These are phyloP conservation scores for Himalopsyche anomala DNA, from an alignment of 2,888 invertebrate species.

Conservation along the genomic window DNA sequence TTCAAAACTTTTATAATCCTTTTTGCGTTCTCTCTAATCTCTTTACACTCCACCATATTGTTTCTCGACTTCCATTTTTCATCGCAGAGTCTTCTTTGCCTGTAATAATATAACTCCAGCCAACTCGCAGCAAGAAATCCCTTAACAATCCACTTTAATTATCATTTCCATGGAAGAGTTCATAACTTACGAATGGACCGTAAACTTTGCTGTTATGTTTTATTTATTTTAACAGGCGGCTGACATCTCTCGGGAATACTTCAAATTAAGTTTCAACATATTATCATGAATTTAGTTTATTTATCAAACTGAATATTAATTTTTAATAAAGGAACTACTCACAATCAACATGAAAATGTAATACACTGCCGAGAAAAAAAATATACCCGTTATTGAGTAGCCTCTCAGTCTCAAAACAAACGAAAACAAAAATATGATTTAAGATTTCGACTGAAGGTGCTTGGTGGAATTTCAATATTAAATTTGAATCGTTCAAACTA, in stretches of 20 bases:
- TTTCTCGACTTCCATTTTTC: conserved; percentile 12
- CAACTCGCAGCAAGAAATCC: conserved; percentile 19
- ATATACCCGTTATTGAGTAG: no score
- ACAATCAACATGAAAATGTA: background rate
- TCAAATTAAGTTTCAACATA: background rate
- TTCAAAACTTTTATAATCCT: conserved; percentile 33
- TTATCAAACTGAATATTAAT: background rate
- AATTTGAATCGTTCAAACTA: no score
- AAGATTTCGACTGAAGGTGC: no score
- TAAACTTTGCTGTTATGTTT: conserved; percentile 14
- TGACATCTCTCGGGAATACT: conserved; percentile 28
- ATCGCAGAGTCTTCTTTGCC: background rate
- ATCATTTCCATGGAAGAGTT: conserved; percentile 34
- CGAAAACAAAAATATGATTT: no score
- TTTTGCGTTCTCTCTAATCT: background rate
- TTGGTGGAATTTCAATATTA: no score
- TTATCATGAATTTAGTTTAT: background rate
- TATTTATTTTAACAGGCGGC: conserved; percentile 39
- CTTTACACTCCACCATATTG: conserved; percentile 8
- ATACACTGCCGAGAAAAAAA: background rate
- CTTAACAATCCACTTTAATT: conserved; percentile 37
- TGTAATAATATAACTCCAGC: conserved; percentile 25
- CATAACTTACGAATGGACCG: conserved; percentile 34
- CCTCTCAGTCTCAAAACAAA: no score
- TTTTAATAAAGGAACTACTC: background rate